phyloP scores from a whole-genome alignment of 1,140 invertebrate species.

The Elysia chlorotica region DNA sequence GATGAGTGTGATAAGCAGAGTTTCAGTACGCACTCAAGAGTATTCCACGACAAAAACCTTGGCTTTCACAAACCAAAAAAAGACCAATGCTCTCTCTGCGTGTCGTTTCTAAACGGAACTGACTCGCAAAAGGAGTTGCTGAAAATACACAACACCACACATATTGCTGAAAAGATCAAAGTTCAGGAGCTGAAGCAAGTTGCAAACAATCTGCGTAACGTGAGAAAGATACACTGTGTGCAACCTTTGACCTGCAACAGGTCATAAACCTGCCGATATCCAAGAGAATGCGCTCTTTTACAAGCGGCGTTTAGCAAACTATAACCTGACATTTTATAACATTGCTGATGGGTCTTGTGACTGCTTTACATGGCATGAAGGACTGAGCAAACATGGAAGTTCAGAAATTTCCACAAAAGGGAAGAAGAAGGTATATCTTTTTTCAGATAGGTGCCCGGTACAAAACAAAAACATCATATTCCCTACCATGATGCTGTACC shows the following conservation, averaged over 20 bases:
- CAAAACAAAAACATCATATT: constrained; percentile 4
- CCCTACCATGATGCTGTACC: not conserved
- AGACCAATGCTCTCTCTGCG: constrained; percentile 15
- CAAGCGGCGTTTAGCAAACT: constrained; percentile 3
- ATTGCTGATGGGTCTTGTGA: not conserved
- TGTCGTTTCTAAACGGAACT: not conserved
- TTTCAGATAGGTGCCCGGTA: not conserved
- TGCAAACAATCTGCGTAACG: not conserved
- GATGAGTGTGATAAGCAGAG: not conserved
- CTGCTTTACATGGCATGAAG: constrained; percentile 21
- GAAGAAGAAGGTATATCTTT: not conserved
- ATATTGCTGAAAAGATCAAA: constrained; percentile 6
- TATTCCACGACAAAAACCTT: constrained; percentile 1
- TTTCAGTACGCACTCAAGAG: constrained; percentile 4
- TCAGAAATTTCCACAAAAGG: not conserved
- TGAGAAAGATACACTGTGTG: not conserved
- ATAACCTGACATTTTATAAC: constrained; percentile 10
- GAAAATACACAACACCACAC: not conserved
- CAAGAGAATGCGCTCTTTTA: not conserved
- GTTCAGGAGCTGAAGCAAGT: not conserved
- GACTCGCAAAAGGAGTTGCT: not conserved
- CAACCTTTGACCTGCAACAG: constrained; percentile 19
- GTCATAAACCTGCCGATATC: constrained; percentile 18
- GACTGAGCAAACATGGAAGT: not conserved
- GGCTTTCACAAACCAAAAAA: constrained; percentile 5